Evolutionary conservation across 2,888 invertebrate genomes (phyloP).

Genomic region (Zygothrica quintamaculata): DNA sequence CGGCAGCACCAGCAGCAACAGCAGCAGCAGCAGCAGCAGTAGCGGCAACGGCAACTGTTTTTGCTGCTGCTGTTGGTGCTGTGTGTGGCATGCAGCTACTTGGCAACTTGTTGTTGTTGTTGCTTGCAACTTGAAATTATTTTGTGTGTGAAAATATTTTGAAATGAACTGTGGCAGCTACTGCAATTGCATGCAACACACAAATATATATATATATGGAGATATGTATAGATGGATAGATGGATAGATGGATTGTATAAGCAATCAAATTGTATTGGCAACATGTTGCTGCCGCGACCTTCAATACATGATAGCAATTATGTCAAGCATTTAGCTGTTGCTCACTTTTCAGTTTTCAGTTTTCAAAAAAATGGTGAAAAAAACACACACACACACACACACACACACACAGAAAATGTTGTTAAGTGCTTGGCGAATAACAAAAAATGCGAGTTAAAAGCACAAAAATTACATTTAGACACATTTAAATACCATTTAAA

Average conservation of each 20-base stretch:
- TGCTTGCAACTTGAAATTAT: slow-evolving; percentile 73
- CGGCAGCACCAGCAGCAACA: slow-evolving; percentile 53
- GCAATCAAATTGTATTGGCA: slow-evolving; percentile 17
- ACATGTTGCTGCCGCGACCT: slow-evolving; percentile 51
- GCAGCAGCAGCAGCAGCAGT: slow-evolving; percentile 47
- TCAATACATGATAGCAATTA: slow-evolving; percentile 51
- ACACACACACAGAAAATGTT: no score
- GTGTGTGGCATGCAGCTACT: slow-evolving; percentile 67
- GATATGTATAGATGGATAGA: no score
- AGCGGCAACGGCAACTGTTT: no score
- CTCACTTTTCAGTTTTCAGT: slow-evolving; percentile 6
- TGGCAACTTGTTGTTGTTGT: slow-evolving; percentile 51
- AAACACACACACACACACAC: no score
- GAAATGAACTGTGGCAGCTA: slow-evolving; percentile 10
- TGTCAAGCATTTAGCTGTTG: slow-evolving; percentile 53
- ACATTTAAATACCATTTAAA: slow-evolving; percentile 82
- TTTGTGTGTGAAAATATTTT: slow-evolving; percentile 83
- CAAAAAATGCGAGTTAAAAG: slow-evolving; percentile 63
- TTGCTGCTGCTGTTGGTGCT: slow-evolving; percentile 53
- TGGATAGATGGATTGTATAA: background rate
- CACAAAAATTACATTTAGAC: slow-evolving; percentile 78
- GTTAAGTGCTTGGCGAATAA: slow-evolving; percentile 42
- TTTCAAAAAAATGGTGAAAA: slow-evolving; percentile 35
- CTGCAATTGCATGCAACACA: no score
- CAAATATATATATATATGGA: background rate